Evolutionary conservation across 1,140 invertebrate species (phyloP).

Genomic region (Listronotus bonariensis): DNA sequence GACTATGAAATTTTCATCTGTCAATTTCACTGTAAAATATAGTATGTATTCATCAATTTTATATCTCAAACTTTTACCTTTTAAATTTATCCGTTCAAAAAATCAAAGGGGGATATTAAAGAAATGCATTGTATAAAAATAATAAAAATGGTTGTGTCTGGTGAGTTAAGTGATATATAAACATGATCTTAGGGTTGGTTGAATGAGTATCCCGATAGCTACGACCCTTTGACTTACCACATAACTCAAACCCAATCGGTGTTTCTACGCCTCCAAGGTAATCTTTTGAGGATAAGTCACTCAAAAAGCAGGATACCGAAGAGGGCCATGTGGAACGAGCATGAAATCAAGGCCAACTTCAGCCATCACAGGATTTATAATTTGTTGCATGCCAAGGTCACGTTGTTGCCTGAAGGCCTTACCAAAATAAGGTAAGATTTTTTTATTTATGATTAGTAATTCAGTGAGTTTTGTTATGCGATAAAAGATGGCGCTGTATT

Average conservation of each 20-base stretch:
- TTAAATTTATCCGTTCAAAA: no score
- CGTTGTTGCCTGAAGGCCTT: constrained; percentile 75
- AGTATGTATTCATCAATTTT: no score
- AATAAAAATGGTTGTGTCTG: no score
- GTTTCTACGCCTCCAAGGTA: constrained; percentile 80
- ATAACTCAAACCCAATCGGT: constrained; percentile 84
- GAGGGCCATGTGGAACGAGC: constrained; percentile 82
- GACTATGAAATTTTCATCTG: no score
- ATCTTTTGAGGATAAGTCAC: constrained; percentile 73
- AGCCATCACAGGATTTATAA: constrained; percentile 77
- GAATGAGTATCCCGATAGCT: constrained; percentile 78
- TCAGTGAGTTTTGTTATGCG: no score
- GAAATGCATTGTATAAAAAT: no score
- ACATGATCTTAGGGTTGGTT: constrained; percentile 74
- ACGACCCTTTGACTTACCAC: constrained; percentile 82
- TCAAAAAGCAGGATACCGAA: constrained; percentile 81
- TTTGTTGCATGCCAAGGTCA: constrained; percentile 68
- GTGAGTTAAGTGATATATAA: no score
- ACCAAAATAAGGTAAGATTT: constrained; percentile 69
- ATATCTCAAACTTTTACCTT: no score
- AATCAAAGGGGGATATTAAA: no score
- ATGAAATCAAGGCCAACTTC: constrained; percentile 69
- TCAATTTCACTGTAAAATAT: no score
- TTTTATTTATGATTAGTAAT: no score
- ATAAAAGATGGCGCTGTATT: no score